Conservation (phyloP, 2,113 vertebrate species). For the Colaptes auratus region DNA sequence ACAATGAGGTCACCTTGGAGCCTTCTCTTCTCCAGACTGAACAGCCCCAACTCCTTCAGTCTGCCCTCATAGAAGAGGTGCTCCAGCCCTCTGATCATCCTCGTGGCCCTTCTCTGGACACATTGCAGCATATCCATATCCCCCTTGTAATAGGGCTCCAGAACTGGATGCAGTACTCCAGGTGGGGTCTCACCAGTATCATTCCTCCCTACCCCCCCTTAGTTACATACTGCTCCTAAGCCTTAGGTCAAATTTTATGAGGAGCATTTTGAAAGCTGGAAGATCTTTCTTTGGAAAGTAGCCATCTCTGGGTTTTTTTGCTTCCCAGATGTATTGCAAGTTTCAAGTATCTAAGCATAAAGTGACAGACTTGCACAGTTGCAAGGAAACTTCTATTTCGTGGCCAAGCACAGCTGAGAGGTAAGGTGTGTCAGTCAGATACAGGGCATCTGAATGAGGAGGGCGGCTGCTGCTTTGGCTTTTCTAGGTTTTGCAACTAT, state of each 20-base stretch:
- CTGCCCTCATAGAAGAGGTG: too few relatives aligned
- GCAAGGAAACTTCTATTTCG: background rate
- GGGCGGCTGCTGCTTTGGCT: background rate
- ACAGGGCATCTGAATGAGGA: background rate
- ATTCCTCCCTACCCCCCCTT: background rate
- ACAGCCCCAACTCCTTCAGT: too few relatives aligned
- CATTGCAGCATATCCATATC: too few relatives aligned
- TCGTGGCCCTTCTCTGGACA: too few relatives aligned
- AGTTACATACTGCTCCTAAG: background rate
- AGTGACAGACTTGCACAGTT: slow-evolving; percentile 23
- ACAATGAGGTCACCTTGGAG: too few relatives aligned
- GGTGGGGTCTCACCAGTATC: too few relatives aligned
- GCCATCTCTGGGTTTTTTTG: slow-evolving; percentile 34
- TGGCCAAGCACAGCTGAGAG: background rate
- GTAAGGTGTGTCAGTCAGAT: background rate
- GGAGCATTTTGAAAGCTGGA: slow-evolving; percentile 20
- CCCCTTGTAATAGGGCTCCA: too few relatives aligned
- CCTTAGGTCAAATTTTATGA: slow-evolving; percentile 15
- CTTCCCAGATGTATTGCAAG: slow-evolving; percentile 26
- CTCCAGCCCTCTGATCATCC: too few relatives aligned
- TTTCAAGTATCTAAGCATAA: background rate
- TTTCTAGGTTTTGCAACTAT: background rate
- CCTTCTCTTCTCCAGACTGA: too few relatives aligned
- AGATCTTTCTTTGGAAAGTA: slow-evolving; percentile 24
- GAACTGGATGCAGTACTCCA: too few relatives aligned